Conservation (phyloP, 2,113 vertebrate genomes). For the Camelus bactrianus region DNA sequence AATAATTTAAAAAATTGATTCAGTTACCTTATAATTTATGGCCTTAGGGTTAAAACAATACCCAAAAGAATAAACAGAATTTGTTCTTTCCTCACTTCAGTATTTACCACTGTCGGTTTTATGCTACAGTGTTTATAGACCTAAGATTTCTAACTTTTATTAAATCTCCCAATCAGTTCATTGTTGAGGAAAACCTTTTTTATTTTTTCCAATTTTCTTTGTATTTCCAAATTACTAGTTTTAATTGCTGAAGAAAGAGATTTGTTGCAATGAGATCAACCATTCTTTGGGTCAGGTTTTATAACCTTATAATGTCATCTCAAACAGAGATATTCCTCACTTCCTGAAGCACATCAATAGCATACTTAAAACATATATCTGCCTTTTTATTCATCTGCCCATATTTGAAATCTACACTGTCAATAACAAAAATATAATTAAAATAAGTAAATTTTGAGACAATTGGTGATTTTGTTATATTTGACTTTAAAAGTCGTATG, state of each 20-base stretch:
- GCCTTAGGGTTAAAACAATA: background rate
- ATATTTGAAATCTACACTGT: background rate
- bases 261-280: background rate
- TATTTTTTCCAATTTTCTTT: background rate
- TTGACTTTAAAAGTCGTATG: background rate
- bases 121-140: background rate
- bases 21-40: background rate
- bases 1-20: constrained; percentile 14
- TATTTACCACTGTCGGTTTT: background rate
- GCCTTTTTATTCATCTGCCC: background rate
- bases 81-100: background rate
- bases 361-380: background rate
- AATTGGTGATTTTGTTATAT: background rate
- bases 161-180: background rate
- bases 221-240: background rate
- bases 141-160: background rate
- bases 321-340: background rate
- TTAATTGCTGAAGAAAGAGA: background rate
- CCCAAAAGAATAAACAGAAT: background rate
- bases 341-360: background rate
- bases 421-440: background rate
- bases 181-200: background rate
- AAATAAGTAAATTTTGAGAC: background rate
- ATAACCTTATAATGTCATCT: background rate
- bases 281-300: background rate